These are phyloP conservation scores for Porites divaricata DNA, from an alignment of 92 coral and sea anemone genomes.

Conservation along the genomic window DNA sequence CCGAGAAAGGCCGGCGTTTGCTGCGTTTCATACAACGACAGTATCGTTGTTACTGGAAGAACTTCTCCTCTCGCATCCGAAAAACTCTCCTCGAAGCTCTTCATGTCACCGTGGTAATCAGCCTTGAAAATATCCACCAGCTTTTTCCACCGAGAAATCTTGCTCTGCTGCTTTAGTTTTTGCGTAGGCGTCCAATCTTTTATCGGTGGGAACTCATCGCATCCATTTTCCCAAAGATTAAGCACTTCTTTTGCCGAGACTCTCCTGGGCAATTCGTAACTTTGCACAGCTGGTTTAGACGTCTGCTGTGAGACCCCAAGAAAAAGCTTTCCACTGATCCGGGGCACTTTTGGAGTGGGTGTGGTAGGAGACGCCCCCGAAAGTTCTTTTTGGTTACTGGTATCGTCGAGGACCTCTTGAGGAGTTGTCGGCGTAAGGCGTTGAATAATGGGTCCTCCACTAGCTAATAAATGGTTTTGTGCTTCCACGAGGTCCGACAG, in stretches of 20 bases:
- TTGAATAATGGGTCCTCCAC: conserved; percentile 83
- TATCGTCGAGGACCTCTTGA: conserved; percentile 25
- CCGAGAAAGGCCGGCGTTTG: conserved; percentile 91
- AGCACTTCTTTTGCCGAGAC: conserved; percentile 94
- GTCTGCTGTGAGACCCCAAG: conserved; percentile 9
- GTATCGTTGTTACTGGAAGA: conserved; percentile 93
- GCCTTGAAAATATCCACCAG: conserved; percentile 90
- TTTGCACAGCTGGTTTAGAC: conserved; percentile 17
- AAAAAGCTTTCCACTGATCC: conserved; percentile 23
- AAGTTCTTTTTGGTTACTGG: conserved; percentile 24
- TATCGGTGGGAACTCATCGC: conserved; percentile 91
- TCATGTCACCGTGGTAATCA: conserved; percentile 87
- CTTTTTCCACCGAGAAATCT: conserved; percentile 88
- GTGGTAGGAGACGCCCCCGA: conserved; percentile 11
- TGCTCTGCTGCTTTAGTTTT: conserved; percentile 88
- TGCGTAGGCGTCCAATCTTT: conserved; percentile 97
- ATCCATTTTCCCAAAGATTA: conserved; percentile 94
- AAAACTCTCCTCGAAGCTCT: conserved; percentile 85
- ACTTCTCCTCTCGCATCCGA: conserved; percentile 91
- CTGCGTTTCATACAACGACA: conserved; percentile 93
- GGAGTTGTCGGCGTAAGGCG: conserved; percentile 61
- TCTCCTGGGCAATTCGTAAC: conserved; percentile 85
- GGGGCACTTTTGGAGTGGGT: conserved; percentile 29
- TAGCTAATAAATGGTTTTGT: conserved; percentile 90
- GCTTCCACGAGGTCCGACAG: conserved; percentile 96